Evolutionary conservation across 2,888 invertebrate species (phyloP).

Genomic region (Oasisia sp.): DNA sequence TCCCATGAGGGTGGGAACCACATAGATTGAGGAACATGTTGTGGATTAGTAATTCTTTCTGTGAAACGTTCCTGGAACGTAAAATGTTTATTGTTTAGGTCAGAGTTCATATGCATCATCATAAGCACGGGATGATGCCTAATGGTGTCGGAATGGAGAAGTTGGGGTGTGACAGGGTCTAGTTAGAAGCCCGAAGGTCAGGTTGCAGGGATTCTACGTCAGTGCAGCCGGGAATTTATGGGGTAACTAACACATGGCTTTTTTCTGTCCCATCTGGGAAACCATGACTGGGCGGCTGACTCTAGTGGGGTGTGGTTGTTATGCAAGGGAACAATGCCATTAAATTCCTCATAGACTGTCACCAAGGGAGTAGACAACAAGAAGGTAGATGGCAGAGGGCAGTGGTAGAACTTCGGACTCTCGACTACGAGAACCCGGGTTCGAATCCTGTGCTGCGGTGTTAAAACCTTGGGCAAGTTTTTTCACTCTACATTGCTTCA

Average conservation of each 20-base stretch:
- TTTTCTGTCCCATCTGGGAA: neutral
- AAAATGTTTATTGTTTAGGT: neutral
- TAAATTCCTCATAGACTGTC: neutral
- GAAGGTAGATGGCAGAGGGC: neutral
- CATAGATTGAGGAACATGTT: neutral
- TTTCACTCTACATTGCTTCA: no score
- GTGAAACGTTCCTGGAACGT: neutral
- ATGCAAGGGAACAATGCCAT: constrained; percentile 6
- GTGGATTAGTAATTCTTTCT: neutral
- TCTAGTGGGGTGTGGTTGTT: neutral
- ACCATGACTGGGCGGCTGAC: neutral
- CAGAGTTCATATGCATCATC: neutral
- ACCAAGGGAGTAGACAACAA: neutral
- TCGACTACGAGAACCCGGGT: no score
- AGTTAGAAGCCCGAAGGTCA: neutral
- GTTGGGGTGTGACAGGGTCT: neutral
- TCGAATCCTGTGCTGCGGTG: no score
- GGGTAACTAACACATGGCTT: neutral
- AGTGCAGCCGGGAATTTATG: neutral
- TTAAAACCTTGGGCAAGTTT: no score
- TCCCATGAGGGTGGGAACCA: neutral
- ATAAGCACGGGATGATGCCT: neutral
- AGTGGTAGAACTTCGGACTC: no score
- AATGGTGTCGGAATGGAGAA: neutral
- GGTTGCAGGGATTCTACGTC: neutral